Evolutionary conservation across 2,113 vertebrate genomes (phyloP).

Genomic region (Emydocephalus ijimae): DNA sequence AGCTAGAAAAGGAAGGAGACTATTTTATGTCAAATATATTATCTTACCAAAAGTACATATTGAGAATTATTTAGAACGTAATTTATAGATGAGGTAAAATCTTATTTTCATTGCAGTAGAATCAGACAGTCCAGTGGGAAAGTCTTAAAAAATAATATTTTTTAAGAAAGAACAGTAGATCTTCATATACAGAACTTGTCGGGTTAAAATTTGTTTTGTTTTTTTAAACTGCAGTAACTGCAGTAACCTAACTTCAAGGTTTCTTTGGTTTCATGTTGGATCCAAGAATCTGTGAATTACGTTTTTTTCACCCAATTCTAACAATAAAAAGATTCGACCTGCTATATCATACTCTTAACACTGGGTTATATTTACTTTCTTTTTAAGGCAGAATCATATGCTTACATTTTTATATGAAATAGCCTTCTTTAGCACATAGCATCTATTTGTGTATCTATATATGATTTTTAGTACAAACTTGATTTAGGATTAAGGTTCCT

Average conservation of each 20-base stretch:
- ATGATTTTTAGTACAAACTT: not conserved
- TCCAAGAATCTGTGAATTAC: no score
- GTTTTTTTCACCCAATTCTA: not conserved
- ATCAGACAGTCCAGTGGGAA: not conserved
- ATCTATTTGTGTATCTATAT: not conserved
- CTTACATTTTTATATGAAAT: not conserved
- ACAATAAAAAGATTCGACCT: not conserved
- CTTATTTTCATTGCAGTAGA: accelerated
- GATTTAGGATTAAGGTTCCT: not conserved
- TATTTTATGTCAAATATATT: not conserved
- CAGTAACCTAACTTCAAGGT: not conserved
- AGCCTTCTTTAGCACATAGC: not conserved
- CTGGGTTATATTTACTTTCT: not conserved
- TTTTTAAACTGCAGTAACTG: not conserved
- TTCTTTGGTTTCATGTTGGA: not conserved
- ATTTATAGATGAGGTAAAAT: not conserved
- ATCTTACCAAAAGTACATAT: not conserved
- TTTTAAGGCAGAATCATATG: not conserved
- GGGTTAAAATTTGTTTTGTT: not conserved
- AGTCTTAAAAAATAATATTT: not conserved
- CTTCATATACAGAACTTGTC: not conserved
- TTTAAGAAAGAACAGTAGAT: not conserved
- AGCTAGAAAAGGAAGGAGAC: not conserved
- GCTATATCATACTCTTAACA: not conserved
- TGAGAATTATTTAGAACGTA: accelerated